Base-by-base conservation (phyloP, 2,113 vertebrate genomes). In the Paramormyrops kingsleyae region DNA sequence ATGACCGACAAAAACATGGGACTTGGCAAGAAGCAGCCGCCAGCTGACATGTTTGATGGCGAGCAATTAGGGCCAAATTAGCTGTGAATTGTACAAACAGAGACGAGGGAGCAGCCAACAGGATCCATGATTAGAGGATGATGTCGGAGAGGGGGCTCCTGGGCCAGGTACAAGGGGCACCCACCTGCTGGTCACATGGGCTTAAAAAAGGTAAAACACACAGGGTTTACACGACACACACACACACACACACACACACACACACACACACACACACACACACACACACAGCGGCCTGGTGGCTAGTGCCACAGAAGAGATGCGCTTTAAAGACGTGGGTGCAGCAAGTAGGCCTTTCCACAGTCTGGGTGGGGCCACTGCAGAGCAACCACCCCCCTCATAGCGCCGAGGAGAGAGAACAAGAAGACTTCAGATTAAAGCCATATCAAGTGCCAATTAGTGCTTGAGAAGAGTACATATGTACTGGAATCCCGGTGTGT, bases 51-150 rank as follows among this genome's bases (percentile, higher is more conserved):
- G 87, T 88, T 59, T 62, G 35, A 88, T 13, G 87, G 35, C 9
- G 35, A 39, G 52, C 87, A 66, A 88, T 88, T 88, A 88, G 39
- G 87, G 35, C 24, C 52, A 88, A 88, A 88, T 88, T 88, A 88
- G 87, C 87, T 88, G 17, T 88, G 53, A 62, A 62, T 44, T 59
- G 39, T 88, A 62, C 39, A 62, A 88, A 88, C 13, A 88, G 53
- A 88, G 24, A 44, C 13, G 5, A 8, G 19, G 10, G 53, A 62
- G 39, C 87, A 21, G 35, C 9, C n/a, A 46, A 44, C 35, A 24
- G 87, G 87, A 88, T n/a, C 8, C 62, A 27, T 88, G 87, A 42
- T 31, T 62, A 88, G 52, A 88, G 56, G 31, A 59, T 49, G 27
- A 35, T 44, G 13, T 4, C 5, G 19, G 53, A 52, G 56, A 0